Evolutionary conservation across 2,797 vertebrate species (phyloP).

Genomic region (Malurus splendens): DNA sequence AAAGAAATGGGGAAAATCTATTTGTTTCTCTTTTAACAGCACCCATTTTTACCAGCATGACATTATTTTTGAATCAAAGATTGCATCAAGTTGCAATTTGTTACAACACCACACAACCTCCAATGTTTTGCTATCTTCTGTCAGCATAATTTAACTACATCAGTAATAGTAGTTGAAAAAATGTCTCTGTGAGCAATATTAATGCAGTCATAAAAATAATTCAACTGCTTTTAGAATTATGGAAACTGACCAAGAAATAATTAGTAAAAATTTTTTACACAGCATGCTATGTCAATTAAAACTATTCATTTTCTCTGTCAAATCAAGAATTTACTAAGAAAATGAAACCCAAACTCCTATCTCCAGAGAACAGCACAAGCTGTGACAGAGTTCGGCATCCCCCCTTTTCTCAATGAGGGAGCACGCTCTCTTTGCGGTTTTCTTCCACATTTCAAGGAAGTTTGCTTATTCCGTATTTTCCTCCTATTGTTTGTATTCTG

Average conservation of each 20-base stretch:
- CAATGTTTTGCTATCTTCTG: not conserved
- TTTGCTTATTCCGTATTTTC: not conserved
- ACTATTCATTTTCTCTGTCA: not conserved
- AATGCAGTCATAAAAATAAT: not conserved
- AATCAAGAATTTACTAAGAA: not conserved
- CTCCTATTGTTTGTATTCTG: not conserved
- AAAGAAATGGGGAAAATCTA: accelerated
- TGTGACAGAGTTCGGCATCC: not conserved
- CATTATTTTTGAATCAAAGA: not conserved
- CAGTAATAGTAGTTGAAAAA: accelerated
- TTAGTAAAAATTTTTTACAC: accelerated
- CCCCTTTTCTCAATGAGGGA: accelerated
- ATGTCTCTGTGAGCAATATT: not conserved
- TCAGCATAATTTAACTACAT: not conserved
- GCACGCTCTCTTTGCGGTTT: not conserved
- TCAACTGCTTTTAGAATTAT: not conserved
- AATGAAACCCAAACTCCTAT: not conserved
- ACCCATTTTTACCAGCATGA: not conserved
- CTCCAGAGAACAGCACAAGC: not conserved
- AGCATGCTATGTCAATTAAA: not conserved
- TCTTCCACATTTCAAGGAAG: not conserved
- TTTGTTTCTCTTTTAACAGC: not conserved
- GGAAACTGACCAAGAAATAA: not conserved
- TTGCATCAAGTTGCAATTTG: not conserved
- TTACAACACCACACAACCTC: not conserved